Evolutionary conservation across 2,888 invertebrate genomes (phyloP).

Genomic region (Lepidocyrtoides sp.): DNA sequence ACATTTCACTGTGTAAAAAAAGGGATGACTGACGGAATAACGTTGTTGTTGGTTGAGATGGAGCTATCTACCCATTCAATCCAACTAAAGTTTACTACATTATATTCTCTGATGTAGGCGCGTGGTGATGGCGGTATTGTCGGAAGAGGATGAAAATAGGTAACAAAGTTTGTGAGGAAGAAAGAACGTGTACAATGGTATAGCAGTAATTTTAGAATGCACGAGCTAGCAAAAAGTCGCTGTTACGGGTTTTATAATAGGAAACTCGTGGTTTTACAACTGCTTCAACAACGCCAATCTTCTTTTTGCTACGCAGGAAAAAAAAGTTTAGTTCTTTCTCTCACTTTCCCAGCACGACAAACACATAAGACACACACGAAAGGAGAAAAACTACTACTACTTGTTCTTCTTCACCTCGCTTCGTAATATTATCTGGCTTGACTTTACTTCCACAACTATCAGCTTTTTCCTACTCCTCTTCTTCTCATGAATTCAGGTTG

Average conservation of each 20-base stretch:
- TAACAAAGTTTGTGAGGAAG: background rate
- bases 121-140: background rate
- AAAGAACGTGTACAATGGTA: background rate
- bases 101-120: conserved; percentile 15
- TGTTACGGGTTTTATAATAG: conserved; percentile 11
- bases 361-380: background rate
- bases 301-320: conserved; percentile 10
- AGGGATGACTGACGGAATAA: background rate
- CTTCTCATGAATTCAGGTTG: conserved; percentile 55
- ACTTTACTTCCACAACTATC: conserved; percentile 26
- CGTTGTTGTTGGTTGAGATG: conserved; percentile 11
- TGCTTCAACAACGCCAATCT: conserved; percentile 23
- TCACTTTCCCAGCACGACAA: conserved; percentile 35
- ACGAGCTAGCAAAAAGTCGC: background rate
- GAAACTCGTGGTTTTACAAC: conserved; percentile 62
- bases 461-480: background rate
- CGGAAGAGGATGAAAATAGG: no score
- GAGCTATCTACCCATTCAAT: conserved; percentile 28
- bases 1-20: conserved; percentile 22
- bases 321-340: conserved; percentile 14
- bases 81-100: conserved; percentile 27
- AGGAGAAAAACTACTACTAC: background rate
- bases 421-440: conserved; percentile 58
- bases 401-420: background rate
- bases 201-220: background rate